Conservation (phyloP, 2,113 vertebrate genomes). For the Uria aalge region DNA sequence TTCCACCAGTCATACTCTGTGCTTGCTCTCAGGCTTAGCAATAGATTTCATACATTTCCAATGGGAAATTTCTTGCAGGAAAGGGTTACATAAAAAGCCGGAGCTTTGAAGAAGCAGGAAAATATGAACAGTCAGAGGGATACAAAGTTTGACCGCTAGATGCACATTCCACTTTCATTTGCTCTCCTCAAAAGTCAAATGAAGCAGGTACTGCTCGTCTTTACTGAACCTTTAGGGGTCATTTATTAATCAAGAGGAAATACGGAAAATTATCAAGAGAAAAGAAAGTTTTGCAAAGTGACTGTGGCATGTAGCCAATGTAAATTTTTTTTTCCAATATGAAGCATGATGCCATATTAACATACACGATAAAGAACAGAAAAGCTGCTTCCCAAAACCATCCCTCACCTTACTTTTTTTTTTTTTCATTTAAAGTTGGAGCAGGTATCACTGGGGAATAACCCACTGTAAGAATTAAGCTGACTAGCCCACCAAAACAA, state of each 20-base stretch:
- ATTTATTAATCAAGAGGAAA: not conserved
- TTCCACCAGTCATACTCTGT: not conserved
- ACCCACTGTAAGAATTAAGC: not conserved
- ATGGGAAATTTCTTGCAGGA: not conserved
- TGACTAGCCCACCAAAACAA: not conserved
- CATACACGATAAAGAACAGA: not conserved
- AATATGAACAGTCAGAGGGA: not conserved
- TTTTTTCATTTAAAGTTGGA: not conserved
- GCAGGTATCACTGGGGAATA: not conserved
- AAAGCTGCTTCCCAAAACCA: not conserved
- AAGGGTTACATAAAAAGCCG: not conserved
- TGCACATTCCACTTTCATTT: not conserved
- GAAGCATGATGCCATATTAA: not conserved
- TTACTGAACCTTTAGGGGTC: not conserved
- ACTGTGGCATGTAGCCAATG: not conserved
- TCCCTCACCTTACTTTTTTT: not conserved
- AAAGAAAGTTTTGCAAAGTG: not conserved
- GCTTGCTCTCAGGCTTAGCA: not conserved
- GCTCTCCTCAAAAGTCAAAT: not conserved
- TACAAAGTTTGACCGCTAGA: not conserved
- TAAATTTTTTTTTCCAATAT: not conserved
- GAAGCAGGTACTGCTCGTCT: not conserved
- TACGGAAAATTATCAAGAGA: not conserved
- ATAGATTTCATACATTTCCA: not conserved
- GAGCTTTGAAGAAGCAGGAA: not conserved